phyloP scores from a whole-genome alignment of 2,797 vertebrate genomes.

The Vespertilio murinus region DNA sequence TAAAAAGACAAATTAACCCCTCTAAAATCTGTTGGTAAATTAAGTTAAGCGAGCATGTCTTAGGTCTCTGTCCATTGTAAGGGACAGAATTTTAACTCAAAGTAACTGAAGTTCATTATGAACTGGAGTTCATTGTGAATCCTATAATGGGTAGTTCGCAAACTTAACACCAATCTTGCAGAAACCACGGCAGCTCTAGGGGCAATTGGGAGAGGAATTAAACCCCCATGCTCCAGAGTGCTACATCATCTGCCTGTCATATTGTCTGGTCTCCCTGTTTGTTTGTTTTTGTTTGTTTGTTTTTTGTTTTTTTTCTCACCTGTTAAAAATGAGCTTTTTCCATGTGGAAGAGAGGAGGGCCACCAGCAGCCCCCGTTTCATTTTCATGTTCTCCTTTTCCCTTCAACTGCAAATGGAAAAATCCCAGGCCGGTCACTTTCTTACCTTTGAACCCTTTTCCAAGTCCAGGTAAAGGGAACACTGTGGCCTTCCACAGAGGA shows the following conservation, averaged over 20 bases:
- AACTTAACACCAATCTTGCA: not conserved
- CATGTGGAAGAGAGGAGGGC: not conserved
- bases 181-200: not conserved
- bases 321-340: not conserved
- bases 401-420: not conserved
- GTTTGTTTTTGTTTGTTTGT: too few relatives aligned
- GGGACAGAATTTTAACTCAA: not conserved
- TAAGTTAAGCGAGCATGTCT: not conserved
- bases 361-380: not conserved
- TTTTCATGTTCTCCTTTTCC: not conserved
- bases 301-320: not conserved
- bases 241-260: not conserved
- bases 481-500: not conserved
- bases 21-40: not conserved
- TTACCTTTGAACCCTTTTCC: not conserved
- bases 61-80: not conserved
- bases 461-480: not conserved
- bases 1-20: not conserved
- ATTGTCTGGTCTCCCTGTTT: not conserved
- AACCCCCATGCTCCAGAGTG: rapidly evolving
- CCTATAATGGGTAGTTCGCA: not conserved
- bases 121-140: not conserved
- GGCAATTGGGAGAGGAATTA: not conserved
- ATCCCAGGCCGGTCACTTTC: not conserved
- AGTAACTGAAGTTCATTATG: not conserved